Conservation (phyloP, 2,888 invertebrate genomes). For the Adelphocoris suturalis region DNA sequence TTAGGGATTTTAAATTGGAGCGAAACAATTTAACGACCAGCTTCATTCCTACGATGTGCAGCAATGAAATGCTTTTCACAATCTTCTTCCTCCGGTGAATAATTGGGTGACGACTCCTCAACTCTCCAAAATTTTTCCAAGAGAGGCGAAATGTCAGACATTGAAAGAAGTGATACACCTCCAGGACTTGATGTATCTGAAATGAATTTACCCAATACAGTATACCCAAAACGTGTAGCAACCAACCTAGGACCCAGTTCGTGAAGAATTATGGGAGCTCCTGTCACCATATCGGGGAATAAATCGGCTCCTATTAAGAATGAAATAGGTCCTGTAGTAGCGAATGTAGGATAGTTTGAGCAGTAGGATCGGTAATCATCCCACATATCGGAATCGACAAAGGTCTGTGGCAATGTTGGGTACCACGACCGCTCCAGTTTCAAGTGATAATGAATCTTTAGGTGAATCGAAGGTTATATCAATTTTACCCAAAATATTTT, state of each 20-base stretch:
- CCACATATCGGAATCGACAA: background rate
- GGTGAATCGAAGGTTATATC: background rate
- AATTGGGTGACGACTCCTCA: background rate
- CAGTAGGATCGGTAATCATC: background rate
- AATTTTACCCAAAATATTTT: background rate
- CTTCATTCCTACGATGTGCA: background rate
- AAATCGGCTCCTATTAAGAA: background rate
- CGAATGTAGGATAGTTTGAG: too few species aligned
- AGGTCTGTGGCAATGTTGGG: background rate
- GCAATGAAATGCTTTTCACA: slow-evolving; percentile 27
- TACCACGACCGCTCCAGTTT: background rate
- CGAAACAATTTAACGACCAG: background rate
- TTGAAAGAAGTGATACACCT: background rate
- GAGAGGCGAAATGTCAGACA: background rate
- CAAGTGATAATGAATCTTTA: too few species aligned
- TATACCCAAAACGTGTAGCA: background rate
- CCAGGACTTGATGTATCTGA: background rate
- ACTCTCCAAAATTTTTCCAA: background rate
- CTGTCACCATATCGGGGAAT: background rate
- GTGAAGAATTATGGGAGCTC: background rate
- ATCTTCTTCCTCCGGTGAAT: background rate
- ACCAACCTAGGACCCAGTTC: background rate
- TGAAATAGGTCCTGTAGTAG: background rate
- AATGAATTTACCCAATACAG: background rate
- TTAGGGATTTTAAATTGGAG: background rate